Evolutionary conservation across 2,797 vertebrate genomes (phyloP).

Genomic region (Amblyraja radiata): DNA sequence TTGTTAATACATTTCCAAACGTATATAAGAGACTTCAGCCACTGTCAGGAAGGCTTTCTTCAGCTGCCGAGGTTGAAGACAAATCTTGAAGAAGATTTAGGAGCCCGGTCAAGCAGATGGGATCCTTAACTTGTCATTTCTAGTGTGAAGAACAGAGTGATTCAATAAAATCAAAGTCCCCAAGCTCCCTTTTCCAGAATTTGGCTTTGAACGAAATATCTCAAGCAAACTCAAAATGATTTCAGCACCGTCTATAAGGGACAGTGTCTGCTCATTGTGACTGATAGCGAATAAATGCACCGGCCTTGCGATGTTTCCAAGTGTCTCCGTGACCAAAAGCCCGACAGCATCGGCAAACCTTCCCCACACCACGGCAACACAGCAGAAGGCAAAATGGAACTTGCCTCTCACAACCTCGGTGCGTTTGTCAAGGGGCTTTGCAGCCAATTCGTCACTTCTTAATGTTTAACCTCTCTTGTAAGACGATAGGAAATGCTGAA

Average conservation of each 20-base stretch:
- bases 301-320: background rate
- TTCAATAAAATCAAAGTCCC: background rate
- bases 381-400: background rate
- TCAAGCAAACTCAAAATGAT: no score
- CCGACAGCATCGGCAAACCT: background rate
- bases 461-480: background rate
- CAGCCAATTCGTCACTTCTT: background rate
- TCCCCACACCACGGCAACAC: background rate
- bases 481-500: background rate
- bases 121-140: background rate
- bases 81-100: background rate
- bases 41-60: background rate
- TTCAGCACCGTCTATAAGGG: background rate
- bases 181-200: background rate
- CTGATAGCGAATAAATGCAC: background rate
- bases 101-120: background rate
- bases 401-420: background rate
- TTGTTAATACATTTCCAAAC: conserved; percentile 29
- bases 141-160: background rate
- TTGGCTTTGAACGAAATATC: background rate
- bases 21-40: conserved; percentile 8
- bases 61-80: background rate
- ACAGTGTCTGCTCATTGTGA: background rate
- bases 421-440: background rate
- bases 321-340: background rate